Conservation (phyloP, 2,888 invertebrate genomes). For the Lasioglossum malachurum region DNA sequence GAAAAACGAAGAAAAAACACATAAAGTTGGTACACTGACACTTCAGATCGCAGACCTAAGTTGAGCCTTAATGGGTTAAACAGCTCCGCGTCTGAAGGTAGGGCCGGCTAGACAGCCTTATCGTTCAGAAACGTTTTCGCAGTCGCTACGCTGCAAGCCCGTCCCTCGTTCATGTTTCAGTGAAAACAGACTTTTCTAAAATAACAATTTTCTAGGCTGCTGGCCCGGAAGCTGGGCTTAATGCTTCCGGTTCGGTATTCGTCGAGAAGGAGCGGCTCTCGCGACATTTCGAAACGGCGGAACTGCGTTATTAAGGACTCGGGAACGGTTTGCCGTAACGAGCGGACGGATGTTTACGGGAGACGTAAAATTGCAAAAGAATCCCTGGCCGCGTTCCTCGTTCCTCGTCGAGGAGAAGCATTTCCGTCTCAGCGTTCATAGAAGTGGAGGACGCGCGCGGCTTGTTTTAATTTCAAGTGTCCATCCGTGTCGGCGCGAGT, state of each 20-base stretch:
- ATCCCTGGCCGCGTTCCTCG: not conserved
- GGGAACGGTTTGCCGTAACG: not conserved
- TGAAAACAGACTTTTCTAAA: not conserved
- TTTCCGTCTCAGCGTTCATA: not conserved
- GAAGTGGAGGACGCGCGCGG: not conserved
- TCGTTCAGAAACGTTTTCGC: not conserved
- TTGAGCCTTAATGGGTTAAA: too few relatives aligned
- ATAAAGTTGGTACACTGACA: too few relatives aligned
- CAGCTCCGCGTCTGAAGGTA: not conserved
- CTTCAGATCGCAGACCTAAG: too few relatives aligned
- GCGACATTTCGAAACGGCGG: not conserved
- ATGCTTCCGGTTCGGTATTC: conserved; percentile 7
- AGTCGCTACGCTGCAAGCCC: not conserved
- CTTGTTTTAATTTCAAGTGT: conserved; percentile 23
- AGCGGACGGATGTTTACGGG: not conserved
- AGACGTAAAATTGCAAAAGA: conserved; percentile 12
- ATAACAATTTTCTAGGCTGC: conserved; percentile 5
- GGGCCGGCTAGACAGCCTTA: not conserved
- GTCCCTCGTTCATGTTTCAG: not conserved
- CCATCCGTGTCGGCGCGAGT: conserved; percentile 25
- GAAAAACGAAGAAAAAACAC: too few relatives aligned
- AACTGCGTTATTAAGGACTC: not conserved
- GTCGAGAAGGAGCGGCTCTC: not conserved
- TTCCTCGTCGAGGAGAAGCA: not conserved
- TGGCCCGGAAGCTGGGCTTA: not conserved